These are phyloP conservation scores for Athalia cordata DNA, from an alignment of 2,888 invertebrate genomes.

Conservation along the genomic window DNA sequence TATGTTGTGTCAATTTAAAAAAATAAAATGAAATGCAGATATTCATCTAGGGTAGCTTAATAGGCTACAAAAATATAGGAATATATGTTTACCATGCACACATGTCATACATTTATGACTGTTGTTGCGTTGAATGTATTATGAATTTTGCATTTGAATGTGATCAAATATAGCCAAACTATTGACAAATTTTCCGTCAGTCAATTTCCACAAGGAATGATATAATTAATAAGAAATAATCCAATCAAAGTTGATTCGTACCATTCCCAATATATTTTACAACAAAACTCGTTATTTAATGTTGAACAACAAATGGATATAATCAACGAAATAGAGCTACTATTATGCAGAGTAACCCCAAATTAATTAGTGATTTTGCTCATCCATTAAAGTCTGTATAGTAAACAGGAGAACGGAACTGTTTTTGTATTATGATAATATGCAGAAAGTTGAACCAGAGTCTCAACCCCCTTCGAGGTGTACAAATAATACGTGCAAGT, in stretches of 20 bases:
- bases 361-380: background rate
- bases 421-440: background rate
- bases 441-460: background rate
- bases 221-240: background rate
- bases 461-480: no score
- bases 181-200: background rate
- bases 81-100: background rate
- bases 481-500: no score
- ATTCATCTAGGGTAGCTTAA: constrained; percentile 13
- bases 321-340: background rate
- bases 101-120: background rate
- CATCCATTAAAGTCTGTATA: background rate
- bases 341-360: constrained; percentile 8
- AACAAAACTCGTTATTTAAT: background rate
- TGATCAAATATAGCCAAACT: constrained; percentile 26
- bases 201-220: constrained; percentile 6
- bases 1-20: constrained; percentile 26
- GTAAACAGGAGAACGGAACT: background rate
- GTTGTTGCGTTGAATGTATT: constrained; percentile 12
- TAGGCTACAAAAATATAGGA: constrained; percentile 35
- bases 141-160: constrained; percentile 21
- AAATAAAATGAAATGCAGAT: constrained; percentile 22
- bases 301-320: background rate
- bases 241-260: background rate
- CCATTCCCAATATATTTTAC: background rate